phyloP scores from a whole-genome alignment of 53 echinoderm and acorn worm species.

The Hippasteria phrygiana region DNA sequence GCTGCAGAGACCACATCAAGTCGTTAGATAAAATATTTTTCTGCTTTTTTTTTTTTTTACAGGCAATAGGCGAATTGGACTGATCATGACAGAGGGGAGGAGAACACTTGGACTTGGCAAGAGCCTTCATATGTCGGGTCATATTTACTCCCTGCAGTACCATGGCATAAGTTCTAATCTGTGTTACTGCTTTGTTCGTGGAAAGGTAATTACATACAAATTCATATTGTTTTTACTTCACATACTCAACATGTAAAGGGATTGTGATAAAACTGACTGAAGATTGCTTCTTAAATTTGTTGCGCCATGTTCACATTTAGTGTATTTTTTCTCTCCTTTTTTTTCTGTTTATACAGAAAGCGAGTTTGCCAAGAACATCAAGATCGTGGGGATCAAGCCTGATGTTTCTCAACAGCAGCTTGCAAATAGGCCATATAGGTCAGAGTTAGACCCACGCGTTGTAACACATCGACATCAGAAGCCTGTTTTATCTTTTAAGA shows the following conservation, averaged over 20 bases:
- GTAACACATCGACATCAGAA: too few relatives aligned
- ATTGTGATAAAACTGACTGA: background rate
- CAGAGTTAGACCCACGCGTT: constrained; percentile 66
- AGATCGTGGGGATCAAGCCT: constrained; percentile 33
- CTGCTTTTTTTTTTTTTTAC: background rate
- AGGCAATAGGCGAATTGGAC: constrained; percentile 76
- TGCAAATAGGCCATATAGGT: constrained; percentile 35
- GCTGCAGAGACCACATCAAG: too few relatives aligned
- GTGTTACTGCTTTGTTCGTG: constrained; percentile 77
- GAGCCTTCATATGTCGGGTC: constrained; percentile 69
- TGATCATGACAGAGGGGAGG: constrained; percentile 64
- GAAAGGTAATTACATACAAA: constrained; percentile 66
- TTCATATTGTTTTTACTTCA: background rate
- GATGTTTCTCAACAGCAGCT: constrained; percentile 41
- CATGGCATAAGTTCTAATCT: constrained; percentile 68
- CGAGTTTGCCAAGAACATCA: constrained; percentile 68
- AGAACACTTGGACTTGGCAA: constrained; percentile 71
- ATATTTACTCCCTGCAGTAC: constrained; percentile 63
- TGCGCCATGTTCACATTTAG: background rate
- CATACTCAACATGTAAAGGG: background rate
- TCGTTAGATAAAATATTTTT: background rate
- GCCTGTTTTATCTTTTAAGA: too few relatives aligned
- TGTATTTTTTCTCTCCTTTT: background rate
- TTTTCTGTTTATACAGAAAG: background rate
- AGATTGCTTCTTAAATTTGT: background rate